Conservation (phyloP, 1,140 invertebrate genomes). For the Temnothorax curvispinosus region DNA sequence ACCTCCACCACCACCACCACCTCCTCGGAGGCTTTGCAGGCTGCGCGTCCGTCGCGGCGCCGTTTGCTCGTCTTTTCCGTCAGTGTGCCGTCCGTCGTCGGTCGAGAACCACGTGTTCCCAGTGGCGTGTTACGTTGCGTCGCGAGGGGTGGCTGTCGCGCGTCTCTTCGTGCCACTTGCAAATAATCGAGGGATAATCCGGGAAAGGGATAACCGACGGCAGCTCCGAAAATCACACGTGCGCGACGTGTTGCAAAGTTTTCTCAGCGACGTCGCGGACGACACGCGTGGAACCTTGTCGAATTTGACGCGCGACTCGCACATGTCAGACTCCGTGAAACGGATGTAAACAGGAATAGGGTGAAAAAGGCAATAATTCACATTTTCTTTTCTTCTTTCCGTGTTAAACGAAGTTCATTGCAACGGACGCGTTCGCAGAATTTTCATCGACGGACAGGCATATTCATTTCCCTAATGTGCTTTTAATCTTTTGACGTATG, state of each 20-base stretch:
- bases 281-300: neutral
- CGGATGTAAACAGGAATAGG: neutral
- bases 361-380: slow-evolving; percentile 17
- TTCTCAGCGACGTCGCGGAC: neutral
- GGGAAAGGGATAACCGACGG: neutral
- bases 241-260: neutral
- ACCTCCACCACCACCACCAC: slow-evolving; percentile 50
- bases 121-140: slow-evolving; percentile 63
- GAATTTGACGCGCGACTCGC: slow-evolving; percentile 39
- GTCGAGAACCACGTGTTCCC: slow-evolving; percentile 82
- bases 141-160: slow-evolving; percentile 49
- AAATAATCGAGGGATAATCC: neutral
- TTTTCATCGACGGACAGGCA: neutral
- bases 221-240: neutral
- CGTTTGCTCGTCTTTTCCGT: slow-evolving; percentile 79
- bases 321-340: slow-evolving; percentile 43
- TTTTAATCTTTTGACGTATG: neutral
- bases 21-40: slow-evolving; percentile 73
- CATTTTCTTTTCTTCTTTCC: neutral
- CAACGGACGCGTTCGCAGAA: neutral
- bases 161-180: slow-evolving; percentile 40
- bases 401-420: neutral
- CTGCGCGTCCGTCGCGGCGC: slow-evolving; percentile 78
- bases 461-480: neutral
- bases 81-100: slow-evolving; percentile 85